Evolutionary conservation across 2,113 vertebrate species (phyloP).

Genomic region (Hippocampus barbouri): DNA sequence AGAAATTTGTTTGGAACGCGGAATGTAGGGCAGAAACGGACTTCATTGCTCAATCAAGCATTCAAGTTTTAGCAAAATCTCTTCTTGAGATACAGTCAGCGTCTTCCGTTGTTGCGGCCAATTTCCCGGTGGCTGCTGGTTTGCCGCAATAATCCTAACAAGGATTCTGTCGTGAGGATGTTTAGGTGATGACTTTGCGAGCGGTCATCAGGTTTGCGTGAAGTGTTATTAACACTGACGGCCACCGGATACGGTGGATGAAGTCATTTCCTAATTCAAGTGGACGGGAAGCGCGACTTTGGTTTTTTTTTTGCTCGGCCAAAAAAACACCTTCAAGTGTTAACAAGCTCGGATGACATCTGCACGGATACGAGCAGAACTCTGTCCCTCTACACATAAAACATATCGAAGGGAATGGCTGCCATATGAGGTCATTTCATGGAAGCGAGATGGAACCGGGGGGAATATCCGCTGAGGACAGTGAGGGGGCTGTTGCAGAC

Average conservation of each 20-base stretch:
- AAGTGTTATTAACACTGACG: slow-evolving; percentile 8
- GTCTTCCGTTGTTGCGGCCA: too few relatives aligned
- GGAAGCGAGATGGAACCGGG: slow-evolving; percentile 23
- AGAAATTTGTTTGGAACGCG: neutral
- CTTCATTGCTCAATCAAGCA: neutral
- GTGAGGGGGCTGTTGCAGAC: slow-evolving; percentile 37
- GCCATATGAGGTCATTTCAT: slow-evolving; percentile 37
- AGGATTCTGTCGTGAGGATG: neutral
- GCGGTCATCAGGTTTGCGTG: slow-evolving; percentile 6
- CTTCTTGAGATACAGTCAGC: too few relatives aligned
- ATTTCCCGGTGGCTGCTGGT: neutral
- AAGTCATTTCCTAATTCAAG: slow-evolving; percentile 41
- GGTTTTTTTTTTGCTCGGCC: slow-evolving; percentile 1
- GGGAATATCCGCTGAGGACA: slow-evolving; percentile 34
- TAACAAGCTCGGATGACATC: slow-evolving; percentile 29
- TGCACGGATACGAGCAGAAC: neutral
- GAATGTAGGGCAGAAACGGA: too few relatives aligned
- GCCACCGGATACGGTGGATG: slow-evolving; percentile 4
- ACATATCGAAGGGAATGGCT: neutral
- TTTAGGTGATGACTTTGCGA: slow-evolving; percentile 16
- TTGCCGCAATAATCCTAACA: neutral
- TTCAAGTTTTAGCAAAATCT: neutral
- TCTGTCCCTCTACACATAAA: neutral
- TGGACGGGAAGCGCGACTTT: slow-evolving; percentile 40
- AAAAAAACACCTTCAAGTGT: slow-evolving; percentile 37